Evolutionary conservation across 2,888 invertebrate genomes (phyloP), one percentile per base, ranked within the genome.

Genomic region (Aspidapion aeneum): DNA sequence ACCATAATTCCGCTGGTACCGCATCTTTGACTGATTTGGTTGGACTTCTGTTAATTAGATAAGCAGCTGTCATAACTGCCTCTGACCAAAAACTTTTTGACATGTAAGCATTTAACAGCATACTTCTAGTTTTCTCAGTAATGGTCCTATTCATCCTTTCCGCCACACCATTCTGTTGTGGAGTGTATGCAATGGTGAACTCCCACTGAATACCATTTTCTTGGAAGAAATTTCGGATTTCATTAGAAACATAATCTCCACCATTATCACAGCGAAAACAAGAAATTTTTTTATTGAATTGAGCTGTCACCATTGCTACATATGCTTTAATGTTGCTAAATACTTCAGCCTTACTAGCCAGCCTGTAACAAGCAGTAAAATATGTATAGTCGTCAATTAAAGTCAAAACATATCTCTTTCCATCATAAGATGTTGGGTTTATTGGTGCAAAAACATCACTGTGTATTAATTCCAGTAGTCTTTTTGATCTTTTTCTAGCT

Each of bases 261-360:
- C 57, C 61, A 57, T 61, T 57, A 57, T 61, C 61, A 57, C 61
- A 61, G n/a, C 18, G 21, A 17, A 61, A 18, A 48, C 55, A 21
- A 21, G 18, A 22, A 60, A 60, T 60, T n/a, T n/a, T 18, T 20
- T 59, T 52, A 2, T 18, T 35, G 5, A 21, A 20, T 20, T 21
- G 12, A 17, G 20, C 22, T 21, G 57, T 57, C 17, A 57, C 57
- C 20, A 21, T 21, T 16, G 57, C 57, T 17, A 21, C 22, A 57
- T 57, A 57, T 57, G 20, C 57, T 22, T 57, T 57, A 21, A 57
- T 21, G 22, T 22, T 21, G 16, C 22, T 18, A 57, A 57, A 57
- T 20, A 21, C 3, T 17, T 57, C 57, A 57, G 21, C 22, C n/a
- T 57, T 57, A 57, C 22, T 21, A 21, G 17, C 22, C n/a, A 57